These are phyloP conservation scores for Oscheius sp. DNA, from an alignment of 2,888 invertebrate genomes.

Conservation along the genomic window DNA sequence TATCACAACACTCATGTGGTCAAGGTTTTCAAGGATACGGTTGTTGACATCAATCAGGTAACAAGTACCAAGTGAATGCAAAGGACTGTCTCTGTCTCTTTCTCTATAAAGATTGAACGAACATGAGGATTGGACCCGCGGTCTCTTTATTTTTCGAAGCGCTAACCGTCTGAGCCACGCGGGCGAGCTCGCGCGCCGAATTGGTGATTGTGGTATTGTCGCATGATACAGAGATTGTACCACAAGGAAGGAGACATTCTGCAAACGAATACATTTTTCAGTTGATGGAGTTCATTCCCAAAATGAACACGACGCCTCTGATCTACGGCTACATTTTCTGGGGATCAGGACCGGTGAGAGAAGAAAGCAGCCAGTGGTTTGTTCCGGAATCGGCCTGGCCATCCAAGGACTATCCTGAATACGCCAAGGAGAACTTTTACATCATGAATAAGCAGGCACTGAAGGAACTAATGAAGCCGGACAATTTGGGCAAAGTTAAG, in stretches of 20 bases:
- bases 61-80: not conserved
- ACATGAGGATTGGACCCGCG: too few species aligned
- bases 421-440: not conserved
- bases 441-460: not conserved
- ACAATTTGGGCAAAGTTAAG: not conserved
- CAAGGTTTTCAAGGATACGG: not conserved
- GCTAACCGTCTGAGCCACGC: too few species aligned
- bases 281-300: not conserved
- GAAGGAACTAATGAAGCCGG: not conserved
- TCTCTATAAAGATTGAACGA: not conserved
- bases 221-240: too few species aligned
- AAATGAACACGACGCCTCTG: not conserved
- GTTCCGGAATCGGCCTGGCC: not conserved
- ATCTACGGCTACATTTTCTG: slow-evolving; percentile 10
- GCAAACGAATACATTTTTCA: not conserved
- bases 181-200: too few species aligned
- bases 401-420: not conserved
- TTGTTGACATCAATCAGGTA: slow-evolving; percentile 19
- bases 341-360: not conserved
- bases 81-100: not conserved
- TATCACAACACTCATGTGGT: not conserved
- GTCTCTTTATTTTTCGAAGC: too few species aligned
- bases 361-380: not conserved
- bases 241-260: too few species aligned
- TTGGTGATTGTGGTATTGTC: too few species aligned